Conservation (phyloP, 2,888 invertebrate genomes). For the Bugulina stolonifera region DNA sequence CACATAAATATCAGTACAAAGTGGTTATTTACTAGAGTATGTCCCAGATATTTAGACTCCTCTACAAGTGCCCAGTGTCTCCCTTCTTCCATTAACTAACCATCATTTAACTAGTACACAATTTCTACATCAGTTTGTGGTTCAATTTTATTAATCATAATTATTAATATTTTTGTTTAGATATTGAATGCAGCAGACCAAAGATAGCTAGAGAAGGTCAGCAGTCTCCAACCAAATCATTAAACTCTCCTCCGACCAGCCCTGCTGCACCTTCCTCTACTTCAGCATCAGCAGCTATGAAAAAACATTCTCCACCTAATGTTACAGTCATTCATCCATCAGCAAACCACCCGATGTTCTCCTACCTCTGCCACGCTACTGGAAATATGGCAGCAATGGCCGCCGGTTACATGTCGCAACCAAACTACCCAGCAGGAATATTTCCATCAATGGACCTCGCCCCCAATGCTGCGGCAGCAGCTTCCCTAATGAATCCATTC, state of each 20-base stretch:
- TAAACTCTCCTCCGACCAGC: neutral
- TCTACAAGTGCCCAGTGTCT: conserved; percentile 11
- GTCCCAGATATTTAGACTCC: neutral
- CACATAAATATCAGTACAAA: neutral
- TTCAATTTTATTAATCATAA: neutral
- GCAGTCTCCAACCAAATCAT: neutral
- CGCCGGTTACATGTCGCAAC: conserved; percentile 11
- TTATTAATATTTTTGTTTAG: neutral
- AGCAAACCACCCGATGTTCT: conserved; percentile 81
- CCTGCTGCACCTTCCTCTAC: neutral
- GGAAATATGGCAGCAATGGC: conserved; percentile 21
- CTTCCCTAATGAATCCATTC: conserved; percentile 19
- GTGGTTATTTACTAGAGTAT: neutral
- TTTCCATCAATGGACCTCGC: neutral
- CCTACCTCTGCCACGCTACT: conserved; percentile 71
- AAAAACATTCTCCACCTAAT: conserved; percentile 61
- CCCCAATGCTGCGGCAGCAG: conserved; percentile 5
- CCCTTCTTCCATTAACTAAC: neutral
- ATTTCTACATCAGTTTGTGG: neutral
- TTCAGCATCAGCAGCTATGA: neutral
- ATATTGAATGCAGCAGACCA: conserved; percentile 24
- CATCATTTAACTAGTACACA: neutral
- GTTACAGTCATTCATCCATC: conserved; percentile 77
- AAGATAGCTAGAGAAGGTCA: neutral
- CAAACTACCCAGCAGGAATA: conserved; percentile 11